Percentiles rank a stretch among this genome's conserved stretches.
Evolutionary conservation across 2,797 vertebrate species (phyloP).

Genomic region (Helarctos malayanus): DNA sequence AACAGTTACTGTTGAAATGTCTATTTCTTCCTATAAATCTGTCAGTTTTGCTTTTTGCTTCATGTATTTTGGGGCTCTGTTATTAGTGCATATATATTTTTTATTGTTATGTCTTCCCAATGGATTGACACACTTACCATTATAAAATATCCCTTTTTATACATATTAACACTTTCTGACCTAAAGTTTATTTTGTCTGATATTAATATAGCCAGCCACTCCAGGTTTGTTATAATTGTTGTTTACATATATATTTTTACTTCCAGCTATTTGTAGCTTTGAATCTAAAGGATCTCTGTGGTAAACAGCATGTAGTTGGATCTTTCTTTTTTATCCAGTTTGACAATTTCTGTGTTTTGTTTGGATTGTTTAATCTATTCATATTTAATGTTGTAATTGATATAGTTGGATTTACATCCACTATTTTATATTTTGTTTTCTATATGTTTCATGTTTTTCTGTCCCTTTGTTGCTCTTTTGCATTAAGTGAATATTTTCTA

Average conservation of each 20-base stretch:
- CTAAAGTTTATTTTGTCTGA: neutral
- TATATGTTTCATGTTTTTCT: neutral
- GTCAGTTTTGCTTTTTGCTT: neutral
- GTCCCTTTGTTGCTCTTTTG: neutral
- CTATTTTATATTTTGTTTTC: neutral
- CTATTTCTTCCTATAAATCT: neutral
- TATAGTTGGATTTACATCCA: neutral
- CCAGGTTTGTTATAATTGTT: neutral
- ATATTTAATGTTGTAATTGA: neutral
- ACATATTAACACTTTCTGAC: neutral
- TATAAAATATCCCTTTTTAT: neutral
- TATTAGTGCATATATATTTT: neutral
- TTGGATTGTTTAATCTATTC: neutral
- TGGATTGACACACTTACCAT: neutral
- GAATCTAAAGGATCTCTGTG: neutral
- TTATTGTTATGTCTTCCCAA: neutral
- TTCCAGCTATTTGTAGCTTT: neutral
- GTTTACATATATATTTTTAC: neutral
- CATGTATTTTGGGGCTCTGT: neutral
- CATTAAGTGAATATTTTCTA: neutral
- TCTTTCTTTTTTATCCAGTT: neutral
- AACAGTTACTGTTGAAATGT: neutral
- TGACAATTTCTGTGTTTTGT: neutral
- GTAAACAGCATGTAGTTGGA: neutral
- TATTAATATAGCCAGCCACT: neutral